These are phyloP conservation scores for Andricus grossulariae DNA, from an alignment of 1,140 invertebrate genomes.

Conservation along the genomic window DNA sequence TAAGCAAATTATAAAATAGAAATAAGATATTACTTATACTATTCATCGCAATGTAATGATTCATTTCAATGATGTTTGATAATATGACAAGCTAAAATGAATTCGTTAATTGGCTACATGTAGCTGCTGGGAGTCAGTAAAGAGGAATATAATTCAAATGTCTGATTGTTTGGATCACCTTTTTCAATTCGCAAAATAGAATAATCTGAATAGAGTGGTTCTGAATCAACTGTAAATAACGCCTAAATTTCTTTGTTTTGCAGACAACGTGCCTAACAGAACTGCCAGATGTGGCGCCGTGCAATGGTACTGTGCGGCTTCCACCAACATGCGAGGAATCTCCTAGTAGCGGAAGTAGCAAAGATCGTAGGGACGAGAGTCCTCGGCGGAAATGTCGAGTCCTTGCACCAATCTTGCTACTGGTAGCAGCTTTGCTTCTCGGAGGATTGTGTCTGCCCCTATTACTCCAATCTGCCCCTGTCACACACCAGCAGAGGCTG, in stretches of 20 bases:
- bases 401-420: constrained; percentile 71
- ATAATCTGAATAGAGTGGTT: too few relatives aligned
- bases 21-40: too few relatives aligned
- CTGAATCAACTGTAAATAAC: too few relatives aligned
- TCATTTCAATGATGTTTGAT: too few relatives aligned
- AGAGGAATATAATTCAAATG: too few relatives aligned
- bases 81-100: too few relatives aligned
- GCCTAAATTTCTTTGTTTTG: constrained; percentile 49
- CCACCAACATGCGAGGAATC: constrained; percentile 72
- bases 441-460: constrained; percentile 75
- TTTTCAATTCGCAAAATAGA: too few relatives aligned
- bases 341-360: constrained; percentile 71
- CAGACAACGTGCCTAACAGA: constrained; percentile 77
- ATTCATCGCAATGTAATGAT: too few relatives aligned
- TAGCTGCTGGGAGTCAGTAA: too few relatives aligned
- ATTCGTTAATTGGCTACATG: too few relatives aligned
- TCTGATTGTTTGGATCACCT: too few relatives aligned
- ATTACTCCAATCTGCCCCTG: constrained; percentile 73
- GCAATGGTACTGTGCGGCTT: constrained; percentile 73
- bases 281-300: constrained; percentile 75
- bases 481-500: constrained; percentile 75
- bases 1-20: too few relatives aligned
- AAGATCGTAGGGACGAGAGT: constrained; percentile 68
- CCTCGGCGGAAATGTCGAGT: constrained; percentile 71
- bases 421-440: constrained; percentile 71